Percentiles rank a stretch among this genome's conserved stretches.
Conservation (phyloP, 1,140 invertebrate genomes). For the Achroia grisella region DNA sequence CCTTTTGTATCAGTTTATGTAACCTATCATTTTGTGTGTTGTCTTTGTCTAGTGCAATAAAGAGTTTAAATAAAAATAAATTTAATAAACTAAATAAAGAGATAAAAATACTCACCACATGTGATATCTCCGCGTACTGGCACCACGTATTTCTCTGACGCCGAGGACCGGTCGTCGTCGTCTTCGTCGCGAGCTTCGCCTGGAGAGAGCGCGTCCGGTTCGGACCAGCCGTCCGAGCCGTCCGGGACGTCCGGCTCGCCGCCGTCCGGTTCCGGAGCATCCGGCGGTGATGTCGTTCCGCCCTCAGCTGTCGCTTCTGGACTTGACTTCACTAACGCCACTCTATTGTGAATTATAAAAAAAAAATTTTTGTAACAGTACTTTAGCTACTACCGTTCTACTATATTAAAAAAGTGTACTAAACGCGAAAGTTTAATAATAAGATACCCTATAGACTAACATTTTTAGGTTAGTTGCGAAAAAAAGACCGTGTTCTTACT, state of each 20-base stretch:
- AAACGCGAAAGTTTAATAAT: too few relatives aligned
- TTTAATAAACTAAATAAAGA: background rate
- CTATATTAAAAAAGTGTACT: too few relatives aligned
- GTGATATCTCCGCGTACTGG: constrained; percentile 27
- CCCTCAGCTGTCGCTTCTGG: constrained; percentile 14
- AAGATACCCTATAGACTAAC: too few relatives aligned
- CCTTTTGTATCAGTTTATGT: too few relatives aligned
- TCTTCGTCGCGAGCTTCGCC: constrained; percentile 37
- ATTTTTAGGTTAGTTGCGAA: too few relatives aligned
- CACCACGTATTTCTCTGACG: constrained; percentile 29
- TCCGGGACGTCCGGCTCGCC: constrained; percentile 9
- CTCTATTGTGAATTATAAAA: constrained; percentile 25
- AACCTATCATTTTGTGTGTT: too few relatives aligned
- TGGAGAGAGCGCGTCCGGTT: constrained; percentile 46
- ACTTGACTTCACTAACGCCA: constrained; percentile 23
- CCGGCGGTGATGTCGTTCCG: background rate
- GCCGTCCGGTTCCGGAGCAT: constrained; percentile 10
- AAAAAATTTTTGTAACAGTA: too few relatives aligned
- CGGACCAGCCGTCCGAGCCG: constrained; percentile 26
- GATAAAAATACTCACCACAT: constrained; percentile 21
- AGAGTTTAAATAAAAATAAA: too few relatives aligned
- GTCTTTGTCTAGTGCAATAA: too few relatives aligned
- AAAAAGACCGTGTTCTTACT: constrained; percentile 39
- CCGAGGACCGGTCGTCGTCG: constrained; percentile 21
- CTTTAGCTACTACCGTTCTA: too few relatives aligned